A percentile compares a stretch with the other conserved stretches of the same genome.
Conservation (phyloP, 2,888 invertebrate genomes). For the Seira ritae region DNA sequence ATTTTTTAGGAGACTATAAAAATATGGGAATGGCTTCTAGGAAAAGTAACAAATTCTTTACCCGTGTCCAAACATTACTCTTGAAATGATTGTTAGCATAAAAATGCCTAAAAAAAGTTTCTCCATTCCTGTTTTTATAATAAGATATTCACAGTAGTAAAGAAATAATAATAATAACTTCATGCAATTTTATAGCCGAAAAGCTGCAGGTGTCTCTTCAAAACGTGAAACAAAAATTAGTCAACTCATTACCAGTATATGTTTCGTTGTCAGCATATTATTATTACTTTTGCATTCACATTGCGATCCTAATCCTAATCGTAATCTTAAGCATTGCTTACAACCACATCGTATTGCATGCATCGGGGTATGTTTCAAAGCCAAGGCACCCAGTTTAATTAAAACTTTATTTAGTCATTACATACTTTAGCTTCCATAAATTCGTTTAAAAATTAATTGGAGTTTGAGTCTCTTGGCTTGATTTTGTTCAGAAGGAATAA, state of each 20-base stretch:
- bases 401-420: no score
- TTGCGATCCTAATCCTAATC: no score
- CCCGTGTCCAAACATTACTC: neutral
- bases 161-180: neutral
- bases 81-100: neutral
- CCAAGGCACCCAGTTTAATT: no score
- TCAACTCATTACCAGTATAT: neutral
- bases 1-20: neutral
- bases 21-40: neutral
- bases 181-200: neutral
- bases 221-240: neutral
- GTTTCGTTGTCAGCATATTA: neutral
- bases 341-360: no score
- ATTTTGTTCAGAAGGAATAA: no score
- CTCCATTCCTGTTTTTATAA: neutral
- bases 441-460: no score
- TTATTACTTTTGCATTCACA: no score
- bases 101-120: no score
- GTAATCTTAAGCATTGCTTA: no score
- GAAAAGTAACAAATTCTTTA: neutral
- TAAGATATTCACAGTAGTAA: neutral
- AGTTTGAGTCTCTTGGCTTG: no score
- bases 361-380: no score
- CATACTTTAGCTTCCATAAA: no score
- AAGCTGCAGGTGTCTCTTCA: neutral